These are phyloP conservation scores for Ammodytes dubius DNA, from an alignment of 2,113 vertebrate genomes.

Conservation along the genomic window DNA sequence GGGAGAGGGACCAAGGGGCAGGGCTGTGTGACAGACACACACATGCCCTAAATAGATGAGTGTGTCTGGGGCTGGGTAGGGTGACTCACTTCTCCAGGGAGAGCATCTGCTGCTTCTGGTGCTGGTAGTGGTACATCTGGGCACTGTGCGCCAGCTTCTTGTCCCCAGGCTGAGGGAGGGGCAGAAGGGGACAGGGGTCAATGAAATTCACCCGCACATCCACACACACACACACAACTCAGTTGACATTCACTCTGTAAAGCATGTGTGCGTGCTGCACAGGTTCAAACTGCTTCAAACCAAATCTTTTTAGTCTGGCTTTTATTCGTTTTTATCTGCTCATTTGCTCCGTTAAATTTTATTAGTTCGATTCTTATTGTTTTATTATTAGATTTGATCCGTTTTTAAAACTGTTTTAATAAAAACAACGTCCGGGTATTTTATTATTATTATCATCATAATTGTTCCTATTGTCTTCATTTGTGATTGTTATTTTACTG, in stretches of 20 bases:
- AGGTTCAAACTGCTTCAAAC: background rate
- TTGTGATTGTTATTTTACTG: no score
- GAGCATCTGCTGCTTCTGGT: conserved; percentile 97
- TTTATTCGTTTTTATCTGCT: no score
- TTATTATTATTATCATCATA: no score
- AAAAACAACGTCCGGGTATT: no score
- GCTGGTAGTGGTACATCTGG: conserved; percentile 97
- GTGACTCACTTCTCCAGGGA: conserved; percentile 92
- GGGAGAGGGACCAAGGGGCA: background rate
- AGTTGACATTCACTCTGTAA: background rate
- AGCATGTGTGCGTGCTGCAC: background rate
- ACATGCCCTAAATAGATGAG: background rate
- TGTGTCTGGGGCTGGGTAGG: background rate
- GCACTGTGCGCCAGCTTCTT: conserved; percentile 92
- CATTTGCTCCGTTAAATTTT: no score
- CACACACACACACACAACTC: background rate
- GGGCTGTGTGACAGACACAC: background rate
- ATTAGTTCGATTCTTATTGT: no score
- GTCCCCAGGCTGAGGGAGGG: conserved; percentile 87
- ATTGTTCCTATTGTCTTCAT: no score
- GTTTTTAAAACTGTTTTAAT: no score
- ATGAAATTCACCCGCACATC: background rate
- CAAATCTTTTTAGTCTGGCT: no score
- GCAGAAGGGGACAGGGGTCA: background rate
- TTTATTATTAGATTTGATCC: no score